phyloP scores from a whole-genome alignment of 2,113 vertebrate species.

The Ardeotis arabs region DNA sequence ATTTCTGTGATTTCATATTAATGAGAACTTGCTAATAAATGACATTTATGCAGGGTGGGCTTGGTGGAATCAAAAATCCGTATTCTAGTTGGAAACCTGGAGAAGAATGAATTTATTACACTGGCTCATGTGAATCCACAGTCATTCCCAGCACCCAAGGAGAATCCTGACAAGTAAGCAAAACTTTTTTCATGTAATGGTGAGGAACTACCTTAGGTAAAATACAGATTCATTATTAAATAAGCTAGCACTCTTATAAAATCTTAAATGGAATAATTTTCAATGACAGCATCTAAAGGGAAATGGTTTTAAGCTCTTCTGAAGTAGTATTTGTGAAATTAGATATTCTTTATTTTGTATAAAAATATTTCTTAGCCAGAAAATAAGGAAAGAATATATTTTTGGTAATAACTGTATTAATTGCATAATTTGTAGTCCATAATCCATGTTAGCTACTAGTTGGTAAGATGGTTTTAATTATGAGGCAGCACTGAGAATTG shows the following conservation, averaged over 20 bases:
- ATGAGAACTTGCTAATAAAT: slow-evolving; percentile 34
- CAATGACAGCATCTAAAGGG: not conserved
- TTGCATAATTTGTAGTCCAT: not conserved
- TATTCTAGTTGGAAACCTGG: slow-evolving; percentile 87
- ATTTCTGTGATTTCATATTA: not conserved
- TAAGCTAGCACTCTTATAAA: not conserved
- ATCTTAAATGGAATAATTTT: not conserved
- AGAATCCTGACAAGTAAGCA: slow-evolving; percentile 84
- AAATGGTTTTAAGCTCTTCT: not conserved
- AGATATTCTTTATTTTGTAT: not conserved
- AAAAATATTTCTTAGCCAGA: not conserved
- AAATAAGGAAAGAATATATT: not conserved
- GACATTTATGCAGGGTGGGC: slow-evolving; percentile 80
- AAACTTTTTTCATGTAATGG: not conserved
- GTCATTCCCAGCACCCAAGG: slow-evolving; percentile 83
- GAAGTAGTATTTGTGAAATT: not conserved
- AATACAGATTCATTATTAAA: not conserved
- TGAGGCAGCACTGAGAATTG: not conserved
- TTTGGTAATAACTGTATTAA: not conserved
- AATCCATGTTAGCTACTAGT: not conserved
- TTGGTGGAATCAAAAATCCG: slow-evolving; percentile 93
- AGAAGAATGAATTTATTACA: slow-evolving; percentile 88
- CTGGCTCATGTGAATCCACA: slow-evolving; percentile 87
- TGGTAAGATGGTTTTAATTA: not conserved
- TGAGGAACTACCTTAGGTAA: not conserved